phyloP scores from a whole-genome alignment of 2,113 vertebrate species.

The Cricetomys ansorgei region DNA sequence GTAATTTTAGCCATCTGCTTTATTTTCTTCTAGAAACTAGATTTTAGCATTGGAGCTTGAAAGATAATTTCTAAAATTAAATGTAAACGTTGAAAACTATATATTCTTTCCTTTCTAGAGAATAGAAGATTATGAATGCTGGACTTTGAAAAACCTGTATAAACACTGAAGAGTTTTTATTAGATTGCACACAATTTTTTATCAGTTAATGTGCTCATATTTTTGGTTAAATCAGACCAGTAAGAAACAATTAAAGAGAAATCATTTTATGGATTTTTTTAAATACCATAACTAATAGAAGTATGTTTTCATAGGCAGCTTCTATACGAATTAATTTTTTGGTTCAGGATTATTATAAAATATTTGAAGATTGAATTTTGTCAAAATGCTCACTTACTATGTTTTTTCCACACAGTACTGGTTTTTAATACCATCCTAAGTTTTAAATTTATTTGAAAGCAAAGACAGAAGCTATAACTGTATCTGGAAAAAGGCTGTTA shows the following conservation, averaged over 20 bases:
- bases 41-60: slow-evolving; percentile 31
- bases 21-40: slow-evolving; percentile 7
- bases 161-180: not conserved
- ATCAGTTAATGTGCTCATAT: not conserved
- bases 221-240: slow-evolving; percentile 39
- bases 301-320: not conserved
- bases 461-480: not conserved
- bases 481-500: not conserved
- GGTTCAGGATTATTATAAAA: slow-evolving; percentile 11
- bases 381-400: slow-evolving; percentile 32
- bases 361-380: slow-evolving; percentile 1
- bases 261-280: not conserved
- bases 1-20: not conserved
- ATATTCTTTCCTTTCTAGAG: not conserved
- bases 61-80: slow-evolving; percentile 53
- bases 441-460: slow-evolving; percentile 41
- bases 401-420: not conserved
- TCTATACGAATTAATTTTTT: slow-evolving; percentile 39
- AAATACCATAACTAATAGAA: not conserved
- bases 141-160: not conserved
- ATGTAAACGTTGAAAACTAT: slow-evolving; percentile 8
- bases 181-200: not conserved
- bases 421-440: slow-evolving; percentile 46
- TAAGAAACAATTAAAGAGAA: not conserved
- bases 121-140: not conserved